Percentiles rank a stretch among this genome's conserved stretches.
phyloP scores from a whole-genome alignment of 2,113 vertebrate genomes.

The Hippolais icterina region DNA sequence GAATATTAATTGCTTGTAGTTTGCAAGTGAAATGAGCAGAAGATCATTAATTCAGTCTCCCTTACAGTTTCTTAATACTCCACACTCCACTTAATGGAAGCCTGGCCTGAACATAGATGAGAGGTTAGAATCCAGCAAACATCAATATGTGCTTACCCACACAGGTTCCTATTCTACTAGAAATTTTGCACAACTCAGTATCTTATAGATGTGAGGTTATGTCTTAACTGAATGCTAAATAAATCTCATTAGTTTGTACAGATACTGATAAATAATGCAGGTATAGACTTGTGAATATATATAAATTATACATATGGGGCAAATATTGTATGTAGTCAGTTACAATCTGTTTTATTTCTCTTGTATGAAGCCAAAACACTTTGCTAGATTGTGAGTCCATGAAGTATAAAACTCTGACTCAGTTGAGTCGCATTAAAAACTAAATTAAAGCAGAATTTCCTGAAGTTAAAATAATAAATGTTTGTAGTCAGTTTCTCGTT shows the following conservation, averaged over 20 bases:
- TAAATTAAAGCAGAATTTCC: background rate
- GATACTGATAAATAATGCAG: background rate
- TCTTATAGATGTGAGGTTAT: fast-evolving
- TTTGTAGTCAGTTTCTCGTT: background rate
- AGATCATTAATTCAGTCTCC: background rate
- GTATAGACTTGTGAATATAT: background rate
- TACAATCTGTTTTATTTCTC: background rate
- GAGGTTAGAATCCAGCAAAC: background rate
- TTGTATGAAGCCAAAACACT: background rate
- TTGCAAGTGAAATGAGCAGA: background rate
- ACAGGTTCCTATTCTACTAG: background rate
- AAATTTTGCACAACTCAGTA: background rate
- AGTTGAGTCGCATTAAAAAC: background rate
- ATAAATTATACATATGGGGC: background rate
- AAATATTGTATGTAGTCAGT: background rate
- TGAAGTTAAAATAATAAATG: background rate
- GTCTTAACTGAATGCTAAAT: background rate
- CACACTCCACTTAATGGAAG: background rate
- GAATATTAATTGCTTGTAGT: background rate
- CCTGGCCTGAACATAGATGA: background rate
- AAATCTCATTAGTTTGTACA: background rate
- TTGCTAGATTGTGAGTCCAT: background rate
- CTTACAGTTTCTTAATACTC: background rate
- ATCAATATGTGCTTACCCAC: background rate
- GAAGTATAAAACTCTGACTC: background rate